phyloP scores from a whole-genome alignment of 2,113 vertebrate genomes.

The Campylomormyrus numenius region DNA sequence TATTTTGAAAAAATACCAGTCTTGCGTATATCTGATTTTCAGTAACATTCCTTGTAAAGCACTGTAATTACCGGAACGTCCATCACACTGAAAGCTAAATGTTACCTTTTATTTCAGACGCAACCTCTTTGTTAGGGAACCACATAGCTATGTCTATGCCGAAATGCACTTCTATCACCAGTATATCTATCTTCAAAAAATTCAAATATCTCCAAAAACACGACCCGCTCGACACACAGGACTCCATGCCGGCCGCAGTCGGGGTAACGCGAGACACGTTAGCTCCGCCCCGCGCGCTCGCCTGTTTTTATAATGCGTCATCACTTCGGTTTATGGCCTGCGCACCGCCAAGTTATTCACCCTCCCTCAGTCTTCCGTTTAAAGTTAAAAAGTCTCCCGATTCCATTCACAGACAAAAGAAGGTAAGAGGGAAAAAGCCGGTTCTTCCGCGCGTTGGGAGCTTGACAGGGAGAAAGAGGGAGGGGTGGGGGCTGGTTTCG shows the following conservation, averaged over 20 bases:
- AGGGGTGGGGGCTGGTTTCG: conserved; percentile 20
- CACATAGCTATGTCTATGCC: neutral
- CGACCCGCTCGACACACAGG: neutral
- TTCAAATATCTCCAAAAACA: neutral
- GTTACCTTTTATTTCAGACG: neutral
- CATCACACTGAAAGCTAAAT: neutral
- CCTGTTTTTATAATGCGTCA: conserved; percentile 26
- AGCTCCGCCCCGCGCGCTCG: conserved; percentile 22
- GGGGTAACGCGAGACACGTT: conserved; percentile 3
- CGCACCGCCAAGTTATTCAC: conserved; percentile 20
- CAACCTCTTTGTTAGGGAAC: neutral
- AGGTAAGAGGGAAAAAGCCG: conserved; percentile 20
- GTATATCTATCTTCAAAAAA: neutral
- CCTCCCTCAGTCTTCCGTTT: conserved; percentile 14
- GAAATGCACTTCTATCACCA: neutral
- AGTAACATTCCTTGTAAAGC: neutral
- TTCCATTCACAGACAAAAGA: conserved; percentile 10
- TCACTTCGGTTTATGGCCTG: conserved; percentile 24
- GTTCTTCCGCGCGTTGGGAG: neutral
- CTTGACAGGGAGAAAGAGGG: neutral
- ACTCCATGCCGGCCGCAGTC: neutral
- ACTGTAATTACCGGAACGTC: neutral
- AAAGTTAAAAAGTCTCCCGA: conserved; percentile 16
- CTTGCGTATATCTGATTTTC: neutral
- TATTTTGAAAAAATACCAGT: neutral